Conservation (phyloP, 2,797 vertebrate species). For the Hapalemur alaotrensis region DNA sequence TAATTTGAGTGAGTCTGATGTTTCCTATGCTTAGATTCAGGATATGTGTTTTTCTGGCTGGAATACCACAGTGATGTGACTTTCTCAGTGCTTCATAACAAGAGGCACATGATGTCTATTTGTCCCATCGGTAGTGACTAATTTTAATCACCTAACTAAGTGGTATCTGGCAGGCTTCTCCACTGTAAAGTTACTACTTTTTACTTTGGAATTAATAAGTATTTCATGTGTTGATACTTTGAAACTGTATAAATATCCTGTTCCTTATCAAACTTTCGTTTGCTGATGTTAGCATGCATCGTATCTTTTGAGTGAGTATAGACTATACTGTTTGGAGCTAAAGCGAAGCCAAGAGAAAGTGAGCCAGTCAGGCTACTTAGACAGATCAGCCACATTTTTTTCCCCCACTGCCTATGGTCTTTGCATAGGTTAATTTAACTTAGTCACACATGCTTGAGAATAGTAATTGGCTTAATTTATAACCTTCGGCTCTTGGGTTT, state of each 20-base stretch:
- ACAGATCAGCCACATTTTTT: neutral
- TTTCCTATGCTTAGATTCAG: neutral
- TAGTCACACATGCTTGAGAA: neutral
- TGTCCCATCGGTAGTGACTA: neutral
- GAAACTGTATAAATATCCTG: constrained; percentile 4
- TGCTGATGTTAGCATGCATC: neutral
- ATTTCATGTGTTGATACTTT: constrained; percentile 23
- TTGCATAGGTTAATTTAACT: neutral
- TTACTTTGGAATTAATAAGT: constrained; percentile 31
- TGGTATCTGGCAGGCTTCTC: neutral
- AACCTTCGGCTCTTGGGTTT: constrained; percentile 23
- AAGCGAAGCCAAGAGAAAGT: neutral
- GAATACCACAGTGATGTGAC: neutral
- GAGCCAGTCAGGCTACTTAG: neutral
- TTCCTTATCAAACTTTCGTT: neutral
- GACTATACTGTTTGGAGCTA: neutral
- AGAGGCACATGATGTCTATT: neutral
- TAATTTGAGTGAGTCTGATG: neutral
- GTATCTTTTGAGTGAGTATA: constrained; percentile 18
- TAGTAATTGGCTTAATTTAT: neutral
- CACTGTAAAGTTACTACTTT: constrained; percentile 17
- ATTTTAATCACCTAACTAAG: neutral
- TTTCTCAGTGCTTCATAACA: neutral
- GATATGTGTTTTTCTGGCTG: neutral
- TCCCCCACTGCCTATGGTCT: neutral